Base-by-base conservation (phyloP, 1,140 invertebrate species). In the Drosophila orena region DNA sequence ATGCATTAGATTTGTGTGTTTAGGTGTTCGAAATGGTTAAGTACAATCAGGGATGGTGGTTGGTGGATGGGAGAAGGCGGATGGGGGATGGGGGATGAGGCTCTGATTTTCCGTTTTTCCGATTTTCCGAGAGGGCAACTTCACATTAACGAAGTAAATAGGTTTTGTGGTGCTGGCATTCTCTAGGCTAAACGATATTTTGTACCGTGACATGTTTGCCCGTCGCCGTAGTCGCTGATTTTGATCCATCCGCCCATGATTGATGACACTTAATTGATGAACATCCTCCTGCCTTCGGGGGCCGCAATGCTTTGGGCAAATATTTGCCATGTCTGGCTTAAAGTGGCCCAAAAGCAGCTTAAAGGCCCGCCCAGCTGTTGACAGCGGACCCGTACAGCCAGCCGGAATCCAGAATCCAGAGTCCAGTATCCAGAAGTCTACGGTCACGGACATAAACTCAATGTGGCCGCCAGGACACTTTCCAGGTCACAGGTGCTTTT, bases 401-500 rank as follows among this genome's bases (percentile, higher is more conserved):
- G 40, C 44, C 44, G 27, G 34, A n/a, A 30, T 37, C 10, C 42
- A 30, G 27, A 6, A 30, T 27, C 10, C 42, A 30, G 27, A 30
- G 6, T 30, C 38, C 24, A 2, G 22, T n/a, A 40, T 15, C 35
- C 40, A 34, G 27, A 12, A 37, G 34, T 64, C 40, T 44, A 58
- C 55, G 64, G 34, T 46, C 42, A 38, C 42, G 62, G 62, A 56
- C 43, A 46, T 38, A 40, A 46, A 56, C 64, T 50, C 20, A 47
- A n/a, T 30, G 17, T 59, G 44, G 30, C 30, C 35, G 43, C 24
- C 30, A 35, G 65, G 53, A 77, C 61, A 78, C 71, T 84, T 89
- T 89, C 71, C 84, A 89, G 85, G 84, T 89, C 84, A 89, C 84
- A 89, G 84, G 84, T 89, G 84, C 85, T 89, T 84, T 90, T 89